Percentiles rank a stretch among this genome's conserved stretches.
phyloP scores from a whole-genome alignment of 2,888 invertebrate species.

The Chironomus tentans region DNA sequence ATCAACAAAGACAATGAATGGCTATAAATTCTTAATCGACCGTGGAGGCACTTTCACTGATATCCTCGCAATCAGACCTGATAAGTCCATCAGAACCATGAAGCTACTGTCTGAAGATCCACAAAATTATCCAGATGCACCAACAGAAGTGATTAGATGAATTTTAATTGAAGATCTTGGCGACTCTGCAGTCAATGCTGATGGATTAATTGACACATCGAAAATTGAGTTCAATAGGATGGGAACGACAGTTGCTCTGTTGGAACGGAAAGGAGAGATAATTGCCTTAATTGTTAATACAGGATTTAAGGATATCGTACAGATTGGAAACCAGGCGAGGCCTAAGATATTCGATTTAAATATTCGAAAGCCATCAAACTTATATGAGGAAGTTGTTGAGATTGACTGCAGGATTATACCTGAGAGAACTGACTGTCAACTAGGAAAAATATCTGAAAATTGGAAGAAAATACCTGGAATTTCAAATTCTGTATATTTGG shows the following conservation, averaged over 20 bases:
- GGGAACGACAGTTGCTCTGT: conserved; percentile 96
- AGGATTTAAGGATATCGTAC: conserved; percentile 84
- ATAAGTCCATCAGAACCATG: conserved; percentile 71
- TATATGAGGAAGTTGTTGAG: conserved; percentile 87
- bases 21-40: conserved; percentile 80
- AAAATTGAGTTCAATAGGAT: conserved; percentile 91
- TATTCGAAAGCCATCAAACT: conserved; percentile 72
- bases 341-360: conserved; percentile 94
- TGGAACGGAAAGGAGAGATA: conserved; percentile 91
- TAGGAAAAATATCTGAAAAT: conserved; percentile 40
- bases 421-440: conserved; percentile 55
- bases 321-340: conserved; percentile 94
- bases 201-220: conserved; percentile 65
- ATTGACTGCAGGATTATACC: conserved; percentile 87
- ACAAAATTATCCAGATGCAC: conserved; percentile 89
- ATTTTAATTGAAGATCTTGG: conserved; percentile 86
- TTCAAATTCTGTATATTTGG: conserved; percentile 63
- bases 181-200: conserved; percentile 46
- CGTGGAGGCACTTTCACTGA: conserved; percentile 98
- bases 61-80: conserved; percentile 84
- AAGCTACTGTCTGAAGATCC: conserved; percentile 94
- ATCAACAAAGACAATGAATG: neutral
- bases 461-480: conserved; percentile 49
- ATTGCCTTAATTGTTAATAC: conserved; percentile 88
- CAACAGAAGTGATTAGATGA: conserved; percentile 89